phyloP scores from a whole-genome alignment of 2,113 vertebrate genomes.

The Boulengeromyrus knoepffleri region DNA sequence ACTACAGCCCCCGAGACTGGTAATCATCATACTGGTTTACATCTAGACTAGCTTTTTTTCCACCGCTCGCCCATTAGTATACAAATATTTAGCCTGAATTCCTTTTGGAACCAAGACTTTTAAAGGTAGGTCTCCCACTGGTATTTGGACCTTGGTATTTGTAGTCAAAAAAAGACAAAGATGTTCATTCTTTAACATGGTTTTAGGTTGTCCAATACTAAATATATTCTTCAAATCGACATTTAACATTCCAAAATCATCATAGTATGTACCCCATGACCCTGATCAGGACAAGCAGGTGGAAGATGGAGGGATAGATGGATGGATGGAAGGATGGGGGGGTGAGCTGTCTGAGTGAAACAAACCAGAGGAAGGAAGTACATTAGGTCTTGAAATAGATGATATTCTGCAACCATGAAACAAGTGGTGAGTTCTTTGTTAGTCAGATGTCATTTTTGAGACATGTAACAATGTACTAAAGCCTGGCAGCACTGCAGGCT shows the following conservation, averaged over 20 bases:
- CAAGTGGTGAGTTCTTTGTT: background rate
- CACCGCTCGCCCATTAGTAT: background rate
- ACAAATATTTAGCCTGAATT: background rate
- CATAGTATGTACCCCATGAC: background rate
- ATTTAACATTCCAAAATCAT: background rate
- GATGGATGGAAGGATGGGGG: background rate
- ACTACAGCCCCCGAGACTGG: background rate
- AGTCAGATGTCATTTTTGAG: background rate
- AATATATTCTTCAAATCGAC: background rate
- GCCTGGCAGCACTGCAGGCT: background rate
- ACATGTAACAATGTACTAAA: background rate
- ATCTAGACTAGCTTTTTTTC: background rate
- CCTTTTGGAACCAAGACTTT: background rate
- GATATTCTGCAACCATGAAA: background rate
- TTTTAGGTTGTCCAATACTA: background rate
- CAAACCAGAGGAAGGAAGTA: background rate
- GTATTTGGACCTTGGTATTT: background rate
- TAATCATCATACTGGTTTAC: background rate
- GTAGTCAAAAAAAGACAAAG: background rate
- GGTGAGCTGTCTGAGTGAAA: background rate
- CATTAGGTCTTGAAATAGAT: background rate
- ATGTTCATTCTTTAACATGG: background rate
- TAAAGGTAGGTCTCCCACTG: background rate
- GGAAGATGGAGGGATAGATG: background rate
- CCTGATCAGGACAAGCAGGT: background rate